Base-by-base conservation (phyloP, 1,140 invertebrate species). In the Caenorhabditis tropicalis region DNA sequence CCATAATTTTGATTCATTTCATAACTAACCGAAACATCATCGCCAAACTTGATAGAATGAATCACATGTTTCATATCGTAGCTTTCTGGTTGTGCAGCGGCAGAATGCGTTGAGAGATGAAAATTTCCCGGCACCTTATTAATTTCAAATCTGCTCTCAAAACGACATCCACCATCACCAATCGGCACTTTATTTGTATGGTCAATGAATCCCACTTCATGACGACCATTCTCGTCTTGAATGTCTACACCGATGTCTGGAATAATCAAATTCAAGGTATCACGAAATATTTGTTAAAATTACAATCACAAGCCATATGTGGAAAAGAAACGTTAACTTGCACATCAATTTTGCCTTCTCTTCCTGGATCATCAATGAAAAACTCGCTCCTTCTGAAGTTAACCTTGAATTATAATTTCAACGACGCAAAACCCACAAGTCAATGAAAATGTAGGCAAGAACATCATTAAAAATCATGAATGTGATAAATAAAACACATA, bases 71-170 rank as follows among this genome's bases (percentile, higher is more conserved):
- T 90, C 92, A 94, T 94, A 86, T 94, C 93, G n/a, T 93, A 92
- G 81, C 89, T 86, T 5, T 92, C 90, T 4, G 93, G 93, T 87
- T 94, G 93, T 4, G 87, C 49, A 19, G 88, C 81, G 21, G 93
- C 91, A 9, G 94, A 93, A 90, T 94, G 94, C 29, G 94, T 94
- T 9, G 94, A 94, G 6, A 94, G 91, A 89, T 94, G 94, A 88
- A 94, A 94, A 87, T 94, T 94, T 43, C 94, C 94, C 82, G 93
- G 92, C n/a, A 93, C 92, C 90, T 94, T 93, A 87, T 94, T 94
- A 19, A 94, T 92, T 70, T 92, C 90, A 89, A 94, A 94, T 82
- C 90, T 90, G 21, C 93, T 92, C 88, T 93, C 92, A 89, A 94
- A 94, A 19, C 92, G 87, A 87, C 94, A 94, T 1, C 94, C 94